Conservation (phyloP, 1,140 invertebrate genomes). For the Pectinophora gossypiella region DNA sequence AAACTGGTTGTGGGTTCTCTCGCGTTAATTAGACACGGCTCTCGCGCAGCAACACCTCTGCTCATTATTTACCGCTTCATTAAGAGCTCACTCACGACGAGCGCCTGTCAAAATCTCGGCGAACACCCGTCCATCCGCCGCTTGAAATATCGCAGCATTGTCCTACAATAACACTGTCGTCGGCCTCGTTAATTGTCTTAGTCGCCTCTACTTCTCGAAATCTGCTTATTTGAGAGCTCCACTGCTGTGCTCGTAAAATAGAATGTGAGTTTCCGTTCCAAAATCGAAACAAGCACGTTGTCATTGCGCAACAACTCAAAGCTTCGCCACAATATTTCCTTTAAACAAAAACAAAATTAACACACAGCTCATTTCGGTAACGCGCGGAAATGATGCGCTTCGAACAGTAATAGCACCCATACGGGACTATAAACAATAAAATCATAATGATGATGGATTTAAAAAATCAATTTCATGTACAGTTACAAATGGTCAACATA, state of each 20-base stretch:
- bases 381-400: conserved; percentile 47
- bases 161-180: conserved; percentile 66
- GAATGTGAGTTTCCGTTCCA: conserved; percentile 32
- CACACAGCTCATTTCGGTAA: conserved; percentile 48
- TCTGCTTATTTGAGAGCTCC: conserved; percentile 26
- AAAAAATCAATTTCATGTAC: conserved; percentile 66
- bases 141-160: conserved; percentile 63
- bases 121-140: conserved; percentile 46
- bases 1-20: conserved; percentile 30
- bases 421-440: conserved; percentile 55
- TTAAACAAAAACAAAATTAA: conserved; percentile 47
- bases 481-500: conserved; percentile 45
- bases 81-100: conserved; percentile 64
- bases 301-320: conserved; percentile 36
- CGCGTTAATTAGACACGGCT: conserved; percentile 64
- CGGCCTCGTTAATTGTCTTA: conserved; percentile 60
- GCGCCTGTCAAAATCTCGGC: conserved; percentile 64
- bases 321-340: conserved; percentile 35
- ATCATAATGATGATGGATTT: conserved; percentile 59
- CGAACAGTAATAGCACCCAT: conserved; percentile 42
- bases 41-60: conserved; percentile 52
- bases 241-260: conserved; percentile 37
- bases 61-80: conserved; percentile 74
- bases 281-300: conserved; percentile 17
- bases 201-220: conserved; percentile 25